phyloP scores from a whole-genome alignment of 2,113 vertebrate species.

The Thamnaconus septentrionalis region DNA sequence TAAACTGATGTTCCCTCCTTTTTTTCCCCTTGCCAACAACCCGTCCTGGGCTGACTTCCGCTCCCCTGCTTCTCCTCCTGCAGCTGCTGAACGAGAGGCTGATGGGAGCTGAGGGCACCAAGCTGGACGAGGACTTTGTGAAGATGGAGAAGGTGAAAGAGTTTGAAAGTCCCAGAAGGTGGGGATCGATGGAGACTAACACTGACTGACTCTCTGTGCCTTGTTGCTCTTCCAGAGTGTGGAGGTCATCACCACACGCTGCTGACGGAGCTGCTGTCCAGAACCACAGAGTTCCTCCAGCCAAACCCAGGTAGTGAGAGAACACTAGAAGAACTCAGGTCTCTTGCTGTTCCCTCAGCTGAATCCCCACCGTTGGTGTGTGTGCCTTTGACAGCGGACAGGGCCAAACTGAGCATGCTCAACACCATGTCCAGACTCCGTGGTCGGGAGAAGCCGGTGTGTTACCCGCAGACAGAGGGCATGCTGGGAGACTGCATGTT shows the following conservation, averaged over 20 bases:
- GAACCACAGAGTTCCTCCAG: constrained; percentile 89
- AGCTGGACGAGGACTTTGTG: constrained; percentile 88
- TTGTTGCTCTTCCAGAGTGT: constrained; percentile 77
- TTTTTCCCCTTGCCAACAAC: neutral
- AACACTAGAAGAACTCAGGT: too few species aligned
- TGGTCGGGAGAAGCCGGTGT: constrained; percentile 82
- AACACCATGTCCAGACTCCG: constrained; percentile 88
- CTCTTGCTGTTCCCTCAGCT: too few species aligned
- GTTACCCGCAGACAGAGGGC: constrained; percentile 89
- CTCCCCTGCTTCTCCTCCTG: constrained; percentile 19
- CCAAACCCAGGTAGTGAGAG: constrained; percentile 89
- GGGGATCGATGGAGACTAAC: neutral
- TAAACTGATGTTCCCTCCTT: neutral
- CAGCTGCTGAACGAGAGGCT: constrained; percentile 92
- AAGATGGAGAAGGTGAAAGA: constrained; percentile 88
- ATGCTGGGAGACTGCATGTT: constrained; percentile 89
- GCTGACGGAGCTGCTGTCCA: constrained; percentile 84
- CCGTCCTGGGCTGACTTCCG: neutral
- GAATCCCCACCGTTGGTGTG: neutral
- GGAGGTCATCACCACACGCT: constrained; percentile 81
- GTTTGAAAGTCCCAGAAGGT: neutral
- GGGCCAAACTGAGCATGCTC: constrained; percentile 89
- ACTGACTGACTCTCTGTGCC: neutral
- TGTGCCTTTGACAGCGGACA: constrained; percentile 78
- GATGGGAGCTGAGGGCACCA: constrained; percentile 89